Evolutionary conservation across 1,140 invertebrate species (phyloP).

Genomic region (Rhagoletis zephyria): DNA sequence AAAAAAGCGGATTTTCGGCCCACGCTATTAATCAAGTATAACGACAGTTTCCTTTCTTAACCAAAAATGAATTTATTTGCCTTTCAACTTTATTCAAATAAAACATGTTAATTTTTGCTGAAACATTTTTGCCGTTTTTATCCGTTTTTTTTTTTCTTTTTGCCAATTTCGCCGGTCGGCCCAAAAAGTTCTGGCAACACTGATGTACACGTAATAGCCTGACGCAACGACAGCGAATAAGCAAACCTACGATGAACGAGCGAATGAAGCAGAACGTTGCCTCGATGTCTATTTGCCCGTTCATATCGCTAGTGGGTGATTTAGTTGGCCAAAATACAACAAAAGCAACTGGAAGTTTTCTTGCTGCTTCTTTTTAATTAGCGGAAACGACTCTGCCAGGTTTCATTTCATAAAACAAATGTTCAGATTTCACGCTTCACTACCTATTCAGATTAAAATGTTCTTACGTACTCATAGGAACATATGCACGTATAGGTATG

Average conservation of each 20-base stretch:
- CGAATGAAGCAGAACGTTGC: conserved; percentile 38
- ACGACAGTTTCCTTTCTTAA: no score
- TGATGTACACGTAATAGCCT: neutral
- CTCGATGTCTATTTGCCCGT: neutral
- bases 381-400: conserved; percentile 30
- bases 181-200: no score
- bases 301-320: neutral
- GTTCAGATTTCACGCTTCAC: conserved; percentile 37
- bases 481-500: neutral
- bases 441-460: conserved; percentile 15
- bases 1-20: no score
- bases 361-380: conserved; percentile 28
- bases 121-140: no score
- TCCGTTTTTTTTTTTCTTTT: no score
- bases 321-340: neutral
- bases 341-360: neutral
- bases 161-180: no score
- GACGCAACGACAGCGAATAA: neutral
- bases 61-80: no score
- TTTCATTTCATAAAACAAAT: conserved; percentile 45
- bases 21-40: no score
- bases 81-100: no score
- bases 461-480: neutral
- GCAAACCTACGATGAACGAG: neutral
- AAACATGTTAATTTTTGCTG: no score